Base-by-base conservation (phyloP, 2,888 invertebrate species). In the Chymomyza caudatula region DNA sequence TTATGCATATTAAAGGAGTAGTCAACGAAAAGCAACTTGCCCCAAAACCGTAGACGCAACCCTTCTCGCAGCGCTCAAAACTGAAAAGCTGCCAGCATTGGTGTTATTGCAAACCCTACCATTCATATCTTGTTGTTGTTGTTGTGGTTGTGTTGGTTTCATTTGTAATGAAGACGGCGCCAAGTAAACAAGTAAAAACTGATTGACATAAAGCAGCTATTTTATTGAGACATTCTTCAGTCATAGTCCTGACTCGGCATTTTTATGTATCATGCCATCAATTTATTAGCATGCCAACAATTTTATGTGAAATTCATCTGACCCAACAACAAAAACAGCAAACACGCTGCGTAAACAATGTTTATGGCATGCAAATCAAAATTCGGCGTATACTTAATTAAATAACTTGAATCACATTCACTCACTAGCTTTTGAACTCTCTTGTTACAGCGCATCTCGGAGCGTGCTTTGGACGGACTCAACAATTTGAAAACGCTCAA, bases 391-490 rank as follows among this genome's bases (percentile, higher is more conserved):
- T 47, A 47, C 47, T 6, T 56, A 56, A 56, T 42, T 13, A 17
- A 19, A 42, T 20, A 17, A 6, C n/a, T 22, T 37, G 47, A 47
- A 20, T 56, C n/a, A n/a, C 15, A 2, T 11, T 42, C 13, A 17
- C 89, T 92, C 3, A 57, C 19, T 51, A 2, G 2, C 17, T 51
- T 69, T 62, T n/a, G 25, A 37, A 63, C 4, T 55, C 44, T 65
- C 20, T 49, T 47, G 64, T 85, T 76, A 60, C 91, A 94, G 90
- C 93, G 93, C 86, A 94, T 96, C 77, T 94, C 94, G 11, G 94
- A 94, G 81, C 92, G 94, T 65, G 96, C 96, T 19, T 93, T 96
- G 84, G 94, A 94, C 69, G 96, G 96, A 0, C 91, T 96, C 85
- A 93, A 93, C 69, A 94, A 94, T 87, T 92, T 96, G 74, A 92